A percentile compares a stretch with the other conserved stretches of the same genome.
Evolutionary conservation across 2,797 vertebrate genomes (phyloP).

Genomic region (Myoxocephalus aenaeus): DNA sequence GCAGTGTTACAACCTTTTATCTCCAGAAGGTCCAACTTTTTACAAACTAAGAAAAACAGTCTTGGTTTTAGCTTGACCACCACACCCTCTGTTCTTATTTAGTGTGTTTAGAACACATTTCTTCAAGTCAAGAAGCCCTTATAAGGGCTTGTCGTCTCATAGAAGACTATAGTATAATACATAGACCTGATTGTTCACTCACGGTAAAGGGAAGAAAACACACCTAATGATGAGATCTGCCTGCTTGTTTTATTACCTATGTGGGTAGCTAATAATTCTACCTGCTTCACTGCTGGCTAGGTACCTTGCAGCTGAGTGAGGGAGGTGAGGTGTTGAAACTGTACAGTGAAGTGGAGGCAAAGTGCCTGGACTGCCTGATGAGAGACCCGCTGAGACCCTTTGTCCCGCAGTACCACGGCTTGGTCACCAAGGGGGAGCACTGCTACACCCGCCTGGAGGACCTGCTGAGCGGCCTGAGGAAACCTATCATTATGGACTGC

Average conservation of each 20-base stretch:
- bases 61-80: background rate
- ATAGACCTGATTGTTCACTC: background rate
- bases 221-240: background rate
- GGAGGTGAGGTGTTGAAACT: conserved; percentile 90
- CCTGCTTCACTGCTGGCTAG: conserved; percentile 59
- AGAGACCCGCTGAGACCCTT: conserved; percentile 84
- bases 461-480: conserved; percentile 86
- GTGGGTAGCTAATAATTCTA: background rate
- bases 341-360: conserved; percentile 86
- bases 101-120: background rate
- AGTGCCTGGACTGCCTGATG: conserved; percentile 88
- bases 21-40: background rate
- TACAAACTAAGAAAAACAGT: background rate
- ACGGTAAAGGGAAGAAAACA: background rate
- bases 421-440: conserved; percentile 83
- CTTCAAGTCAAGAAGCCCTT: background rate
- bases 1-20: background rate
- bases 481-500: conserved; percentile 93
- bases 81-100: background rate
- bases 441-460: conserved; percentile 91
- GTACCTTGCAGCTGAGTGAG: conserved; percentile 89
- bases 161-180: background rate
- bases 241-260: background rate
- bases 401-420: conserved; percentile 88
- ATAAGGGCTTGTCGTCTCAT: background rate